A percentile compares a stretch with the other conserved stretches of the same genome.
Conservation (phyloP, 2,888 invertebrate genomes). For the Artemia sinica region DNA sequence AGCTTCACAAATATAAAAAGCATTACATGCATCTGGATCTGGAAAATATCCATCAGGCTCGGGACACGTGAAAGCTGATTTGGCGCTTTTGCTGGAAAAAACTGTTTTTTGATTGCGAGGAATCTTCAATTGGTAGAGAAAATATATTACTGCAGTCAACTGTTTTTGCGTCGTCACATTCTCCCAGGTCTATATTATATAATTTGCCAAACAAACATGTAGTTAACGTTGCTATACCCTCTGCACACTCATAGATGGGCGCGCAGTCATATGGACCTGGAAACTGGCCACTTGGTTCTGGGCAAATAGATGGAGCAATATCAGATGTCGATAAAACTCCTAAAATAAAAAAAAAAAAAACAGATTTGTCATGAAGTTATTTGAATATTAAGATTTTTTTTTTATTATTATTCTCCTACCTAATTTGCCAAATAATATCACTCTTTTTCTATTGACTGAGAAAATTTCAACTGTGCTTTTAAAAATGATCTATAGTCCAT, state of each 20-base stretch:
- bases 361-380: too few relatives aligned
- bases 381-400: too few relatives aligned
- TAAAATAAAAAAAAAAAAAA: too few relatives aligned
- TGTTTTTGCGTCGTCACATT: slow-evolving; percentile 13
- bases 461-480: too few relatives aligned
- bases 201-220: slow-evolving; percentile 12
- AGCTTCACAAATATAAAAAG: background rate
- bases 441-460: too few relatives aligned
- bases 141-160: slow-evolving; percentile 11
- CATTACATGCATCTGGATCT: background rate
- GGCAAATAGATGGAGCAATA: background rate
- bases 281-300: background rate
- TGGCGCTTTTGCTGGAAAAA: too few relatives aligned
- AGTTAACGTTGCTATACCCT: background rate
- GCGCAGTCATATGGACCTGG: slow-evolving; percentile 19
- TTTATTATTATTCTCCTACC: too few relatives aligned
- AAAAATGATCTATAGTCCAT: too few relatives aligned
- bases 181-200: background rate
- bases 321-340: too few relatives aligned
- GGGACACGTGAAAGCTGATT: background rate
- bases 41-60: background rate
- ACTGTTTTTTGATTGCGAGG: background rate
- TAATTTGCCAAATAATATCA: too few relatives aligned
- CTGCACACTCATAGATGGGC: slow-evolving; percentile 1
- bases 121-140: background rate